phyloP scores from a whole-genome alignment of 2,797 vertebrate species.

The Tapirus indicus region DNA sequence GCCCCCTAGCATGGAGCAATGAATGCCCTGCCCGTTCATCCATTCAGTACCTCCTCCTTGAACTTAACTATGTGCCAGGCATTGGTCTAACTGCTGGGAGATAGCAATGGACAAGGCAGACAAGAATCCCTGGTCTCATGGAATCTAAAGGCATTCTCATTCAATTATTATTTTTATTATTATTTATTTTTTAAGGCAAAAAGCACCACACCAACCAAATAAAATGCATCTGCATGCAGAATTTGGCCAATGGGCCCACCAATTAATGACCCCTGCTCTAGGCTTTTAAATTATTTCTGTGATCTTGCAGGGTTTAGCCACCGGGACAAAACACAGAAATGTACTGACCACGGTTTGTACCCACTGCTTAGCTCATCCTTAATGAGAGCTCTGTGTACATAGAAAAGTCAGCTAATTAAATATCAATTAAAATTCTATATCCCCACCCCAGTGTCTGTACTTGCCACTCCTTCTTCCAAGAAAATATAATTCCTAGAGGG shows the following conservation, averaged over 20 bases:
- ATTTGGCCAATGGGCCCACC: neutral
- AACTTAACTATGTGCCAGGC: neutral
- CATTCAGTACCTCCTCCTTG: neutral
- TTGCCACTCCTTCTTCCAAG: slow-evolving; percentile 54
- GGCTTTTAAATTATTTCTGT: slow-evolving; percentile 59
- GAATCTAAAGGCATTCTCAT: neutral
- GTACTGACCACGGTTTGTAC: neutral
- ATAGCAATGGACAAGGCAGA: neutral
- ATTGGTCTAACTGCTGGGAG: neutral
- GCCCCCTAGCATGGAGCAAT: slow-evolving; percentile 67
- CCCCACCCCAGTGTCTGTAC: neutral
- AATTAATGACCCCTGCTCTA: neutral
- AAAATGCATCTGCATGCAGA: slow-evolving; percentile 32
- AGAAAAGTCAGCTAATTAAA: slow-evolving; percentile 38
- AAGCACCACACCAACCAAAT: neutral
- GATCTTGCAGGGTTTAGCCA: neutral
- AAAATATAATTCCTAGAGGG: slow-evolving; percentile 64
- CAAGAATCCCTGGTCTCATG: neutral
- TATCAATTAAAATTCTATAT: slow-evolving; percentile 40
- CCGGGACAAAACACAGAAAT: slow-evolving; percentile 7
- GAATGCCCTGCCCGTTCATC: neutral
- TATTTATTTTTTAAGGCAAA: neutral
- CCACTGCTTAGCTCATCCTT: neutral
- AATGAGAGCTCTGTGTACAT: neutral
- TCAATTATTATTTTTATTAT: neutral